phyloP scores from a whole-genome alignment of 2,888 invertebrate genomes.

The Tanytarsus gracilentus region DNA sequence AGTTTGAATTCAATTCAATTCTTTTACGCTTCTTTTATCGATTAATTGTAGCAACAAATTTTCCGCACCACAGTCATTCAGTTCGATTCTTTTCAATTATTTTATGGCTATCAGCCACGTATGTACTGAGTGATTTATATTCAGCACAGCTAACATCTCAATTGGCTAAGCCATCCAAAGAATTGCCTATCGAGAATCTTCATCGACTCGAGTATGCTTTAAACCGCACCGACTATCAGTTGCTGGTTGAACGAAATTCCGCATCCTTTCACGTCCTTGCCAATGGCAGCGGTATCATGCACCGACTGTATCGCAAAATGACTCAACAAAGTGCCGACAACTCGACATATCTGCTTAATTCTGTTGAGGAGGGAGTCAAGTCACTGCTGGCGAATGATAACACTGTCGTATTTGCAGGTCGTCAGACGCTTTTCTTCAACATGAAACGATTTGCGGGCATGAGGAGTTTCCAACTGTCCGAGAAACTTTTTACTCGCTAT shows the following conservation, averaged over 20 bases:
- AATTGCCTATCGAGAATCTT: conserved; percentile 58
- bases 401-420: conserved; percentile 59
- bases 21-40: neutral
- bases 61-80: conserved; percentile 55
- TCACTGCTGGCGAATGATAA: conserved; percentile 52
- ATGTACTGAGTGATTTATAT: conserved; percentile 69
- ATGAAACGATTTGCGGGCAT: conserved; percentile 65
- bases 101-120: conserved; percentile 64
- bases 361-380: conserved; percentile 61
- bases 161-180: conserved; percentile 61
- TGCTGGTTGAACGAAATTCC: conserved; percentile 64
- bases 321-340: conserved; percentile 43
- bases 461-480: conserved; percentile 55
- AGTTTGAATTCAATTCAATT: neutral
- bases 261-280: conserved; percentile 56
- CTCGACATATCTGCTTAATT: conserved; percentile 51
- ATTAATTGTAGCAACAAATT: conserved; percentile 47
- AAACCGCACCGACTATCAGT: conserved; percentile 50
- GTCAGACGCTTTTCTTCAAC: conserved; percentile 67
- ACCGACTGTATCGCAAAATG: conserved; percentile 60
- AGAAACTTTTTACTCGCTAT: conserved; percentile 66
- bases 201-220: conserved; percentile 58
- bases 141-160: conserved; percentile 68
- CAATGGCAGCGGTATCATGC: conserved; percentile 69
- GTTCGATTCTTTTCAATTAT: conserved; percentile 59